These are phyloP conservation scores for Drosophila tripunctata DNA, from an alignment of 2,888 invertebrate species.

Conservation along the genomic window DNA sequence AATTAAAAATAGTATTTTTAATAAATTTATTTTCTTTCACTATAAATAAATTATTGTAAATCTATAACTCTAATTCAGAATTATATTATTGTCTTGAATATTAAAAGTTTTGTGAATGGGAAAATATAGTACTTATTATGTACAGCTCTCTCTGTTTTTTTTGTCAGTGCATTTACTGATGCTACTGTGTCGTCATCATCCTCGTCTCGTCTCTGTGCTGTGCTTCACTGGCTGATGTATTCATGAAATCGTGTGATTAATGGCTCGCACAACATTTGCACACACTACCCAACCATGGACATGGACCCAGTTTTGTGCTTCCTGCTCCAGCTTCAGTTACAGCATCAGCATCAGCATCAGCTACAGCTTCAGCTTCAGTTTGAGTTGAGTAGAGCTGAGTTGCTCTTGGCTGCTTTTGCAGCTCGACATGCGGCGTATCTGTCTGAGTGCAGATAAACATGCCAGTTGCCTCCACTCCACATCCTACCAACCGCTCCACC, in stretches of 20 bases:
- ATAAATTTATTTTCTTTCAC: no score
- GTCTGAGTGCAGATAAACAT: constrained; percentile 79
- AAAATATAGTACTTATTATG: no score
- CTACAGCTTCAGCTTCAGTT: constrained; percentile 30
- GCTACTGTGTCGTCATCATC: constrained; percentile 36
- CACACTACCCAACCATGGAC: constrained; percentile 66
- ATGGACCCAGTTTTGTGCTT: constrained; percentile 22
- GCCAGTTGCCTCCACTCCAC: constrained; percentile 43
- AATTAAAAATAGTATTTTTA: no score
- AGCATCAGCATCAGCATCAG: constrained; percentile 19
- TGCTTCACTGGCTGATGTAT: constrained; percentile 82
- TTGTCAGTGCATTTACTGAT: background rate
- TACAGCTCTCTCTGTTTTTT: no score
- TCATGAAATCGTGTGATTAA: constrained; percentile 84
- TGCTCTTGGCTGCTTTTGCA: background rate
- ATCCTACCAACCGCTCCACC: no score
- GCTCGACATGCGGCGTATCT: constrained; percentile 75
- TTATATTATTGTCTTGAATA: no score
- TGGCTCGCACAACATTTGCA: constrained; percentile 84
- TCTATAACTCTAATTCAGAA: no score
- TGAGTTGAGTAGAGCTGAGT: no score
- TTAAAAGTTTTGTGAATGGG: no score
- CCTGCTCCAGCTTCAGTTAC: constrained; percentile 10
- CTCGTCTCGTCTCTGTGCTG: constrained; percentile 65
- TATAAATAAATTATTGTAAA: no score